Evolutionary conservation across 2,113 vertebrate species (phyloP), one percentile per base, ranked within the genome.

Genomic region (Centropus bengalensis): DNA sequence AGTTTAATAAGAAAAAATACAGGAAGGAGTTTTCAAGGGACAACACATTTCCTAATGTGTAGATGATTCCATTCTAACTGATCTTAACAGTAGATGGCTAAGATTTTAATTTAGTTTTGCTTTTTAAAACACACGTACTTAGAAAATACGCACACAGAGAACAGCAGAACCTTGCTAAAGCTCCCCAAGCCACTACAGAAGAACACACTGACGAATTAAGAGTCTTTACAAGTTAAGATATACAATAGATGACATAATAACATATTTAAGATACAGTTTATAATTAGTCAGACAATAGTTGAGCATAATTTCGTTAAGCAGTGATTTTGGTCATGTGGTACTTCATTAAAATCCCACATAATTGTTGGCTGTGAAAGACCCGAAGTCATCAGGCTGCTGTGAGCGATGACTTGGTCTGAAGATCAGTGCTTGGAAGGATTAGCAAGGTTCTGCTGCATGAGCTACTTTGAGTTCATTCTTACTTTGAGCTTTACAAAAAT

Each of bases 401-500:
- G 33, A 71, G 54, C 4, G 1, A 60, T 47, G 16, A 56, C 17
- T 10, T 89, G 68, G 33, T 60, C 52, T 87, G 52, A 71, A 86
- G 32, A 75, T 18, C 28, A 74, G 0, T 38, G 36, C n/a, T 32
- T 38, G 17, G 38, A 60, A 80, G 32, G 19, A 86, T 66, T 85
- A 94, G 36, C 93, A 96, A 95, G 82, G 94, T 96, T 96, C 95
- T 96, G 96, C 94, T 95, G 85, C 56, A 21, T 28, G 55, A 36
- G 32, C 88, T 88, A 56, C 67, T 91, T 59, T 8, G 66, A 76
- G n/a, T 66, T 80, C 45, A 94, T 69, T 89, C 44, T 95, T 63
- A 81, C 52, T 77, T 86, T 59, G 68, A 93, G 82, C 90, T 91
- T 86, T 81, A 95, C 82, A 88, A 91, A 78, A 85, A 86, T 70